phyloP scores from a whole-genome alignment of 2,888 invertebrate genomes.

The Lithophane leautieri region DNA sequence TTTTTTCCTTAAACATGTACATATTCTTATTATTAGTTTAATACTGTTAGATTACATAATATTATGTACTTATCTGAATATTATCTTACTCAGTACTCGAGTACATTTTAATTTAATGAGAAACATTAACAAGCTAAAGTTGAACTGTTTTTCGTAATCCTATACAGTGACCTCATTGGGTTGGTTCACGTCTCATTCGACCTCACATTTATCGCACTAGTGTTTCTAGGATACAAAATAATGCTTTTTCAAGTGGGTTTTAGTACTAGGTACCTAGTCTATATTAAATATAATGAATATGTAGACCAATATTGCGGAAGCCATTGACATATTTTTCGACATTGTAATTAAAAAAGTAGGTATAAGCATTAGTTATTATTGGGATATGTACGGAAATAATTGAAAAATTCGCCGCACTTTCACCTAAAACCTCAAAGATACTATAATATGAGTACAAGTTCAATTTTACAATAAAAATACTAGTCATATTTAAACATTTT shows the following conservation, averaged over 20 bases:
- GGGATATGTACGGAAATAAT: background rate
- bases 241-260: background rate
- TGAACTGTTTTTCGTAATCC: constrained; percentile 21
- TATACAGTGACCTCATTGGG: constrained; percentile 21
- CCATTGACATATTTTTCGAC: too few species aligned
- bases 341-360: background rate
- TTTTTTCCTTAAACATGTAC: too few species aligned
- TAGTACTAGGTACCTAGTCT: background rate
- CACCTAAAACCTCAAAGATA: background rate
- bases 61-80: too few species aligned
- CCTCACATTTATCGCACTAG: constrained; percentile 21
- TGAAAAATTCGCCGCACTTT: background rate
- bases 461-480: background rate
- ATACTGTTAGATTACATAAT: too few species aligned
- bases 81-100: too few species aligned
- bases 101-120: background rate
- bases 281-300: background rate
- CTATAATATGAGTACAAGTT: background rate
- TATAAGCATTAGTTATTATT: too few species aligned
- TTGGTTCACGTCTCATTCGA: constrained; percentile 27
- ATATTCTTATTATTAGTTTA: too few species aligned
- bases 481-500: too few species aligned
- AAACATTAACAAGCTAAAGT: constrained; percentile 5
- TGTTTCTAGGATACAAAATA: constrained; percentile 24
- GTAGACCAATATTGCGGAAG: background rate